Conservation (phyloP, 2,888 invertebrate genomes). For the Drosophila lacicola region DNA sequence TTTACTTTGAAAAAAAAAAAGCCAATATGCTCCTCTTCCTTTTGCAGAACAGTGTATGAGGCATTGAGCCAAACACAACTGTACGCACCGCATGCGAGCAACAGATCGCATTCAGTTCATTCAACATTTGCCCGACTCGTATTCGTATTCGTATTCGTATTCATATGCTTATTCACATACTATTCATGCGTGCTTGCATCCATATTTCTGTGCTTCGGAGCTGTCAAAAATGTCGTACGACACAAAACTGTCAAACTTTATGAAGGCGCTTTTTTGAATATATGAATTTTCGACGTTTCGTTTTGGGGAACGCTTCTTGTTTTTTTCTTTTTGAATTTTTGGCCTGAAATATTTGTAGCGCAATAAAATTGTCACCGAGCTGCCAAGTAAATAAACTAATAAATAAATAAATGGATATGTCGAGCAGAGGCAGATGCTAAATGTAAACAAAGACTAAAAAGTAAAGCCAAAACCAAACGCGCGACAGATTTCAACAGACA, state of each 20-base stretch:
- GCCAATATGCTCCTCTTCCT: background rate
- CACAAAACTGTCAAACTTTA: conserved; percentile 67
- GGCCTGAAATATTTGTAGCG: conserved; percentile 50
- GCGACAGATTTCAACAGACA: too few species aligned
- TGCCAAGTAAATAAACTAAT: conserved; percentile 66
- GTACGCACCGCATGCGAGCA: conserved; percentile 13
- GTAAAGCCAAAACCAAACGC: conserved; percentile 4
- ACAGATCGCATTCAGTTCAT: conserved; percentile 27
- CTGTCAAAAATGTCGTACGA: conserved; percentile 64
- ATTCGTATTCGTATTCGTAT: conserved; percentile 8
- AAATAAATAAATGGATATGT: conserved; percentile 41
- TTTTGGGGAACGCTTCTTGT: conserved; percentile 1
- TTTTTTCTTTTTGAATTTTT: conserved; percentile 6
- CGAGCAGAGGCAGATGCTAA: conserved; percentile 35
- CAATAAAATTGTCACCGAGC: conserved; percentile 69
- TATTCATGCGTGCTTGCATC: conserved; percentile 34
- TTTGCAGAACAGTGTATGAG: background rate
- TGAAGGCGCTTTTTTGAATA: conserved; percentile 49
- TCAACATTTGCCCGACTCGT: conserved; percentile 8
- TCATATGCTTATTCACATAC: conserved; percentile 30
- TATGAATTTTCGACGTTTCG: conserved; percentile 30
- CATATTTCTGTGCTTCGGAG: conserved; percentile 38
- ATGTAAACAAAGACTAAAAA: conserved; percentile 12
- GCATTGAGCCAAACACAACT: conserved; percentile 25
- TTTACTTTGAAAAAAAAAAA: too few species aligned